Evolutionary conservation across 2,797 vertebrate species (phyloP).

Genomic region (Champsocephalus gunnari): DNA sequence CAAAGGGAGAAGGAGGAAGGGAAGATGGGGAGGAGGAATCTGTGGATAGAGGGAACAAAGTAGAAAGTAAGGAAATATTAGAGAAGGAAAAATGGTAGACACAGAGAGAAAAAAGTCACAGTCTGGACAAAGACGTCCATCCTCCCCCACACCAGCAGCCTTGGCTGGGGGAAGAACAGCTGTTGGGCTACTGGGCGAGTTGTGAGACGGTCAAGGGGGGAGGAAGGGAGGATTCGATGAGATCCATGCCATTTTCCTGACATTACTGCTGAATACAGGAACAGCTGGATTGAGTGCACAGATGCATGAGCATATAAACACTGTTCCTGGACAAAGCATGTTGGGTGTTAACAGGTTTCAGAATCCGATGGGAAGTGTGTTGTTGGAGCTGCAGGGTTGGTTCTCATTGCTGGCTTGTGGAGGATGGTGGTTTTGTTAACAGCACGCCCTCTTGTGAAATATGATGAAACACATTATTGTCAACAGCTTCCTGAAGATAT

Average conservation of each 20-base stretch:
- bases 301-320: constrained; percentile 31
- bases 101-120: constrained; percentile 41
- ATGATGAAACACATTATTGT: constrained; percentile 2
- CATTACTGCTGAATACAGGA: constrained; percentile 52
- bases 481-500: constrained; percentile 6
- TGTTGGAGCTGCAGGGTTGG: constrained; percentile 15
- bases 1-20: not conserved
- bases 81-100: constrained; percentile 2
- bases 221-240: constrained; percentile 52
- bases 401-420: constrained; percentile 25
- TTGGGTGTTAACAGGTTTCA: constrained; percentile 34
- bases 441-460: constrained; percentile 50
- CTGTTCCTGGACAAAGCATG: not conserved
- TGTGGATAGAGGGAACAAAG: not conserved
- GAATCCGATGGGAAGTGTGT: constrained; percentile 5
- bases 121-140: constrained; percentile 56
- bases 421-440: constrained; percentile 21
- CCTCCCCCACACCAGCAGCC: constrained; percentile 65
- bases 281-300: constrained; percentile 68
- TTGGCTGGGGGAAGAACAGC: constrained; percentile 71
- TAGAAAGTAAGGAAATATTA: constrained; percentile 3
- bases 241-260: constrained; percentile 67
- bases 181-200: constrained; percentile 73
- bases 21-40: not conserved
- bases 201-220: constrained; percentile 69